Evolutionary conservation across 2,113 vertebrate genomes (phyloP).

Genomic region (Columba janthina): DNA sequence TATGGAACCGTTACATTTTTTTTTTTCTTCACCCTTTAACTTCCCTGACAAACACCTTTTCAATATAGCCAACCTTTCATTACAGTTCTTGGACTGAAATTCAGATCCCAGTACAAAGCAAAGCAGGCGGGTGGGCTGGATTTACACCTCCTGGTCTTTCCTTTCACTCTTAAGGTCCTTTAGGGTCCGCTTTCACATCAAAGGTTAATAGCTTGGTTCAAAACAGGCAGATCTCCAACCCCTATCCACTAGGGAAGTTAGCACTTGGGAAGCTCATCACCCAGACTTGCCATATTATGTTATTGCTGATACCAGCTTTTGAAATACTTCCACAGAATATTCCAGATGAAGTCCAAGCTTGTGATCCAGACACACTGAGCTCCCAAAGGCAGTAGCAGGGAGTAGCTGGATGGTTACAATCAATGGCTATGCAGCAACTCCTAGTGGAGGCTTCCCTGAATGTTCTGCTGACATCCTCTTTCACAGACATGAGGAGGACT

Average conservation of each 20-base stretch:
- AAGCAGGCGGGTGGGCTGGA: neutral
- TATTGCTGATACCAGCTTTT: neutral
- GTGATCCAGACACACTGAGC: neutral
- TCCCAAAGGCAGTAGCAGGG: neutral
- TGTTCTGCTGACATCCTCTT: neutral
- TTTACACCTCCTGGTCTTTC: neutral
- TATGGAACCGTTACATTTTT: fast-evolving
- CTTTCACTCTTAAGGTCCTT: neutral
- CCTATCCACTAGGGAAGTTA: neutral
- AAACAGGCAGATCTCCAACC: neutral
- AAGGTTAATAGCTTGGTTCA: neutral
- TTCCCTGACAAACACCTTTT: neutral
- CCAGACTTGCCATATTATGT: fast-evolving
- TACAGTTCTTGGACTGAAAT: neutral
- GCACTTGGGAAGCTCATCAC: neutral
- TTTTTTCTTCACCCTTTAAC: neutral
- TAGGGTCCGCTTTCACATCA: neutral
- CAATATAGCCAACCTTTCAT: neutral
- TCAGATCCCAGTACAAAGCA: neutral
- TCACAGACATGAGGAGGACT: neutral
- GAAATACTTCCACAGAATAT: neutral
- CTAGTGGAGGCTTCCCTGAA: neutral
- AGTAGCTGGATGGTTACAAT: neutral
- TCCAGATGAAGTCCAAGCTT: neutral
- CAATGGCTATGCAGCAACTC: neutral